A percentile compares a stretch with the other conserved stretches of the same genome.
phyloP scores from a whole-genome alignment of 2,113 vertebrate species.

The Nesogale talazaci region DNA sequence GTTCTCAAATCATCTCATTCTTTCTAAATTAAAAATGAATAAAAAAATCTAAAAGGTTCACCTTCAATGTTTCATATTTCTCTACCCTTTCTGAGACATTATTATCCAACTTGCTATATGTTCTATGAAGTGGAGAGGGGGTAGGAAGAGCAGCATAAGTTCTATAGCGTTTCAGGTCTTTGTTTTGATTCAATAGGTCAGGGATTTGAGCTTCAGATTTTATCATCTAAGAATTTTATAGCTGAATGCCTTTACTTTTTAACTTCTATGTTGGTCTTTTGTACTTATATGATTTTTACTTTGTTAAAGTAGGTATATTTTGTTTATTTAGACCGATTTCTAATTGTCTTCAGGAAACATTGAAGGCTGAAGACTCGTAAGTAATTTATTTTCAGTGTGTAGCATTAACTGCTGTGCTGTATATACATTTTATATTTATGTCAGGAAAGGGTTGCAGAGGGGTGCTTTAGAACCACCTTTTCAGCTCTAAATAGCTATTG shows the following conservation, averaged over 20 bases:
- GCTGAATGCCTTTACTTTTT: slow-evolving; percentile 38
- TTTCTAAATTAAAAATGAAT: slow-evolving; percentile 6
- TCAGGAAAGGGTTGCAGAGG: slow-evolving; percentile 89
- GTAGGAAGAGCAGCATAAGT: background rate
- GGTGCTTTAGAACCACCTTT: slow-evolving; percentile 91
- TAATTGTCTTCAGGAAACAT: slow-evolving; percentile 80
- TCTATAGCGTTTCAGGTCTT: background rate
- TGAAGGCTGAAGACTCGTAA: slow-evolving; percentile 79
- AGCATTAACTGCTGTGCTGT: slow-evolving; percentile 88
- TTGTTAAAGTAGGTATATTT: slow-evolving; percentile 73
- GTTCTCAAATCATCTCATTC: slow-evolving; percentile 33
- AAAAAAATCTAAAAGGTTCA: background rate
- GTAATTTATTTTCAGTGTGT: slow-evolving; percentile 89
- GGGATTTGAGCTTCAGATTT: slow-evolving; percentile 28
- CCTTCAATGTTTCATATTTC: background rate
- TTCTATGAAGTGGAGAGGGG: background rate
- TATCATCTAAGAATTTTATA: slow-evolving; percentile 56
- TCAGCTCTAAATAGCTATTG: slow-evolving; percentile 90
- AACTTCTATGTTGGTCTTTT: slow-evolving; percentile 69
- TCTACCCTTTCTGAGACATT: background rate
- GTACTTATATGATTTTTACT: slow-evolving; percentile 55
- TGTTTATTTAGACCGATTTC: slow-evolving; percentile 85
- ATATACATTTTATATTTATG: slow-evolving; percentile 92
- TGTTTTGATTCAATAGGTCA: slow-evolving; percentile 22
- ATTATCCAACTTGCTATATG: background rate